phyloP scores from a whole-genome alignment of 1,140 invertebrate genomes.

The Ceratina japonica region DNA sequence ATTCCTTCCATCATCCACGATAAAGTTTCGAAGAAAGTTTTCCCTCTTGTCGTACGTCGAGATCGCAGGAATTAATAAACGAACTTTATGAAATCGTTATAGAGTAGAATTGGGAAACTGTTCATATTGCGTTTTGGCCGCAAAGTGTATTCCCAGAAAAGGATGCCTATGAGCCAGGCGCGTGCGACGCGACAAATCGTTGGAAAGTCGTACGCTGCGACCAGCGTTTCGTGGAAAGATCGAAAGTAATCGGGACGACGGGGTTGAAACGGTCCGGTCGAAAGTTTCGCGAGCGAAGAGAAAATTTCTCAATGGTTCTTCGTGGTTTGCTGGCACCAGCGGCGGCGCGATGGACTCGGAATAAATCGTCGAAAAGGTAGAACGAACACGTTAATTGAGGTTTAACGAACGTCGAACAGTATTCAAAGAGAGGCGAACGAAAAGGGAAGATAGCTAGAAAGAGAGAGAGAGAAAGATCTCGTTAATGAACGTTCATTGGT shows the following conservation, averaged over 20 bases:
- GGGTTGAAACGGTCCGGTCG: background rate
- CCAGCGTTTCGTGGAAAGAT: constrained; percentile 11
- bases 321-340: constrained; percentile 60
- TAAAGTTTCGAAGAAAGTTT: too few species aligned
- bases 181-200: background rate
- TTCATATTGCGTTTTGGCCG: too few species aligned
- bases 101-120: too few species aligned
- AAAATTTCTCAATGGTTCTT: constrained; percentile 58
- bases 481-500: constrained; percentile 4
- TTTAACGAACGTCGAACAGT: constrained; percentile 27
- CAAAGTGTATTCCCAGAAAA: too few species aligned
- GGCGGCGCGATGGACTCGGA: constrained; percentile 61
- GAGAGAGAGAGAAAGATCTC: background rate
- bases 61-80: background rate
- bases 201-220: background rate
- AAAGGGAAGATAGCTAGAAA: background rate
- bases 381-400: constrained; percentile 24
- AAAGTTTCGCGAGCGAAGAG: constrained; percentile 8
- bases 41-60: too few species aligned
- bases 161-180: background rate
- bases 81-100: background rate
- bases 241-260: constrained; percentile 4
- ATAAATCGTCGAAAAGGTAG: constrained; percentile 62
- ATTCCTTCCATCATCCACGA: background rate
- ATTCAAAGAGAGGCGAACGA: background rate